These are phyloP conservation scores for Ichneumon xanthorius DNA, from an alignment of 2,888 invertebrate species.

Conservation along the genomic window DNA sequence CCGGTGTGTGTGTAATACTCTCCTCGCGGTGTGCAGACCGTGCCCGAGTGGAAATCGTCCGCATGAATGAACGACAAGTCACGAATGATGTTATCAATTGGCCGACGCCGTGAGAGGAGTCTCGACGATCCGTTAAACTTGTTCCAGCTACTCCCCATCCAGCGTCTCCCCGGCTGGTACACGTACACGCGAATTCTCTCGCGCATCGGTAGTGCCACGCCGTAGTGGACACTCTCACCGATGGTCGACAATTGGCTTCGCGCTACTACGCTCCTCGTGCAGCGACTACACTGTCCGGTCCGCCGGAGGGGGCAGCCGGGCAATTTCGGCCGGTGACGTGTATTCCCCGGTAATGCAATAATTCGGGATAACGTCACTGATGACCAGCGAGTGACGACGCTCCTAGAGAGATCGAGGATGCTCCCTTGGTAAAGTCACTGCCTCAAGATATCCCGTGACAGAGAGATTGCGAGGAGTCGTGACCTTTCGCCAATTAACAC, in stretches of 20 bases:
- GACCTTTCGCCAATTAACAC: slow-evolving; percentile 67
- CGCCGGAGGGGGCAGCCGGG: not conserved
- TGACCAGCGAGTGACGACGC: slow-evolving; percentile 60
- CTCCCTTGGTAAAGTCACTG: slow-evolving; percentile 7
- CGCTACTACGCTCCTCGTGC: not conserved
- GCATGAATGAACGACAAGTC: slow-evolving; percentile 65
- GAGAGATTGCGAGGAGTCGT: slow-evolving; percentile 36
- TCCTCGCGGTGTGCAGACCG: not conserved
- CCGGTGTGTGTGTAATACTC: not conserved
- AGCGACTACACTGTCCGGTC: not conserved
- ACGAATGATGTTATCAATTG: slow-evolving; percentile 62
- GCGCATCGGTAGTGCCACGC: not conserved
- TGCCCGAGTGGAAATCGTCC: slow-evolving; percentile 25
- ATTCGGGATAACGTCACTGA: slow-evolving; percentile 65
- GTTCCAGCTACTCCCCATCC: slow-evolving; percentile 24
- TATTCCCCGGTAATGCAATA: slow-evolving; percentile 38
- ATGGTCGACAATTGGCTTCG: not conserved
- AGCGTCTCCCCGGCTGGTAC: slow-evolving; percentile 1
- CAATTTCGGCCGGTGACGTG: slow-evolving; percentile 63
- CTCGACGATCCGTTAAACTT: slow-evolving; percentile 56
- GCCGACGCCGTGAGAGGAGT: slow-evolving; percentile 50
- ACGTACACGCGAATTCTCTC: slow-evolving; percentile 4
- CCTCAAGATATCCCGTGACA: slow-evolving; percentile 31
- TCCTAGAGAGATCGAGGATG: slow-evolving; percentile 24
- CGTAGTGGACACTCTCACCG: not conserved